Evolutionary conservation across 2,113 vertebrate species (phyloP), one percentile per base, ranked within the genome.

Genomic region (Prionailurus bengalensis): DNA sequence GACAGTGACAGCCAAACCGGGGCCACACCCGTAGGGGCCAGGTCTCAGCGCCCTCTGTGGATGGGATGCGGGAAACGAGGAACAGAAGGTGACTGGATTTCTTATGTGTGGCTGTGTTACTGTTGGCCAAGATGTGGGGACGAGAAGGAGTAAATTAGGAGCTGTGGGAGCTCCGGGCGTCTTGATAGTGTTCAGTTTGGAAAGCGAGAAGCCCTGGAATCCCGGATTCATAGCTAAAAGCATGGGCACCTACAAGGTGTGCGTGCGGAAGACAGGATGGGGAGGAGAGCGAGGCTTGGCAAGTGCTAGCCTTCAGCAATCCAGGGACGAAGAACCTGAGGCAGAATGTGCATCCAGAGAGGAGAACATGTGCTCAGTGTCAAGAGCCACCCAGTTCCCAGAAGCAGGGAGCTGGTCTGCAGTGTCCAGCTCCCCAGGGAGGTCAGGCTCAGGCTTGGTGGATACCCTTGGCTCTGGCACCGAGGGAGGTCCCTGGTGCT

Each of bases 71-170:
- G 71, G 48, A 36, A 61, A 45, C 36, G 36, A 11, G 17, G 83
- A 39, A 29, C 23, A 48, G 23, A 25, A 12, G 48, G 2, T 27
- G 42, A 17, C 23, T 5, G 33, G 55, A 0, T 12, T 66, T 48
- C 89, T 31, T 29, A 19, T 1, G 0, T 31, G 3, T 42, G 27
- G 7, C 2, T n/a, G 0, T 31, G n/a, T 58, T 74, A 66, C 55
- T 45, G 8, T 39, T 95, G 48, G 87, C 87, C 63, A 48, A 74
- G 42, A 33, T 14, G 45, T 31, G 7, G 14, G 23, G 51, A 63
- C 2, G 3, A 86, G 74, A n/a, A 86, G 33, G 14, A 45, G 8
- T 39, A 58, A 1, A 73, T 73, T 65, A 42, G 53, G 36, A 42
- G 19, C 81, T 68, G 2, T 16, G 19, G 23, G 63, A 53, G 42